A percentile compares a stretch with the other conserved stretches of the same genome.
Conservation (phyloP, 2,888 invertebrate genomes). For the Sesia bembeciformis region DNA sequence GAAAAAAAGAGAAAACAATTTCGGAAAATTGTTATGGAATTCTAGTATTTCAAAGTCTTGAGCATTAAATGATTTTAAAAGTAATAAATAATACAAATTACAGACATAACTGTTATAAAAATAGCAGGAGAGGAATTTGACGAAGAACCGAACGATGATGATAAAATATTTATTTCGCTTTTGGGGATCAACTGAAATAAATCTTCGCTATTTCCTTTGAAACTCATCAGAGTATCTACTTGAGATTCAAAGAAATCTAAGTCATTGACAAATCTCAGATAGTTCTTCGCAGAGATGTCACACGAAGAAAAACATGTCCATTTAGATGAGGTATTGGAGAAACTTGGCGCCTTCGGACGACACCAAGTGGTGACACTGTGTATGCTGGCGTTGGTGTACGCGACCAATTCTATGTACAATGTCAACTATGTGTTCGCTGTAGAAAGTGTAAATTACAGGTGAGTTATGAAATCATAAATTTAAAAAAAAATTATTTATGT, state of each 20-base stretch:
- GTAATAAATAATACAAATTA: no score
- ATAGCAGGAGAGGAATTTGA: no score
- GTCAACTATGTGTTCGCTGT: constrained; percentile 63
- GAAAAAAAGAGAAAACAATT: background rate
- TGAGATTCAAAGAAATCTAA: no score
- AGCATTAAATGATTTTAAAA: background rate
- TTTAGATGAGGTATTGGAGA: constrained; percentile 52
- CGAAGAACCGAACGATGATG: no score
- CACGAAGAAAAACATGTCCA: constrained; percentile 27
- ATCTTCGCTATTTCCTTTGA: no score
- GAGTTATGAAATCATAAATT: background rate
- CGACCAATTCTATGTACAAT: constrained; percentile 65
- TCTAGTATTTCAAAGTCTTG: background rate
- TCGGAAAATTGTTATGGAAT: background rate
- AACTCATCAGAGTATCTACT: no score
- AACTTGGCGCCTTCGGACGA: constrained; percentile 61
- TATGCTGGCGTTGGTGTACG: constrained; percentile 58
- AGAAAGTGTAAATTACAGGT: constrained; percentile 58
- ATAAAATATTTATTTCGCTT: no score
- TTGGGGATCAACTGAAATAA: no score
- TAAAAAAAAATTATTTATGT: no score
- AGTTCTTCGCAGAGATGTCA: background rate
- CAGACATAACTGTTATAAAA: no score
- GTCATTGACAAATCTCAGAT: no score
- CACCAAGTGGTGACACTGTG: constrained; percentile 56